Evolutionary conservation across 2,888 invertebrate genomes (phyloP).

Genomic region (Tholera decimalis): DNA sequence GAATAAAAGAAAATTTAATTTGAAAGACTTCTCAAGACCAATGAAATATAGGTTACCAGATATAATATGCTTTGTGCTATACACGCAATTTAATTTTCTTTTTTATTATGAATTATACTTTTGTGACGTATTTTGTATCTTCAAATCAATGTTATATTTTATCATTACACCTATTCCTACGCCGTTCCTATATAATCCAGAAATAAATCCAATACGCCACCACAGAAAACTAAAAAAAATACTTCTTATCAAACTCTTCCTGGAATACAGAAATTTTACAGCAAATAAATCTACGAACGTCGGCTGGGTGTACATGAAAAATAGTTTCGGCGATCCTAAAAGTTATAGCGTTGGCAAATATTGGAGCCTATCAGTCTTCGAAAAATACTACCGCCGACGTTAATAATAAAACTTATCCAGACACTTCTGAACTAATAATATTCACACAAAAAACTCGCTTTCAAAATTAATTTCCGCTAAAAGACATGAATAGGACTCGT

Average conservation of each 20-base stretch:
- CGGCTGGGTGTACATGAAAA: conserved; percentile 36
- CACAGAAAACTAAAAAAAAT: conserved; percentile 11
- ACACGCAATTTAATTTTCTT: too few species aligned
- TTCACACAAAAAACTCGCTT: conserved; percentile 43
- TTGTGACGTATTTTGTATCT: too few species aligned
- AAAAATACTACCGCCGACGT: conserved; percentile 31
- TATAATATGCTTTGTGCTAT: background rate
- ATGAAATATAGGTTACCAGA: background rate
- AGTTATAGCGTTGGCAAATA: conserved; percentile 39
- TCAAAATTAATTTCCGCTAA: conserved; percentile 21
- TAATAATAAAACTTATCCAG: too few species aligned
- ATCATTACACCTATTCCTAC: background rate
- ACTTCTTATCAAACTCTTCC: conserved; percentile 41
- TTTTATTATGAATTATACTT: background rate
- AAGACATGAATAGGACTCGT: conserved; percentile 42
- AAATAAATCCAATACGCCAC: conserved; percentile 13
- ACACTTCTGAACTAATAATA: conserved; percentile 2
- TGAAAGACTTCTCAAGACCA: too few species aligned
- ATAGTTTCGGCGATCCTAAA: conserved; percentile 26
- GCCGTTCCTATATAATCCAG: conserved; percentile 14
- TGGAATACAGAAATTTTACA: conserved; percentile 45
- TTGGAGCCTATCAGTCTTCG: conserved; percentile 49
- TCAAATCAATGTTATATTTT: background rate
- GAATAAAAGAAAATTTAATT: background rate
- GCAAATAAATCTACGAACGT: conserved; percentile 46